Conservation (phyloP, 2,113 vertebrate genomes). For the Aegotheles bennettii region DNA sequence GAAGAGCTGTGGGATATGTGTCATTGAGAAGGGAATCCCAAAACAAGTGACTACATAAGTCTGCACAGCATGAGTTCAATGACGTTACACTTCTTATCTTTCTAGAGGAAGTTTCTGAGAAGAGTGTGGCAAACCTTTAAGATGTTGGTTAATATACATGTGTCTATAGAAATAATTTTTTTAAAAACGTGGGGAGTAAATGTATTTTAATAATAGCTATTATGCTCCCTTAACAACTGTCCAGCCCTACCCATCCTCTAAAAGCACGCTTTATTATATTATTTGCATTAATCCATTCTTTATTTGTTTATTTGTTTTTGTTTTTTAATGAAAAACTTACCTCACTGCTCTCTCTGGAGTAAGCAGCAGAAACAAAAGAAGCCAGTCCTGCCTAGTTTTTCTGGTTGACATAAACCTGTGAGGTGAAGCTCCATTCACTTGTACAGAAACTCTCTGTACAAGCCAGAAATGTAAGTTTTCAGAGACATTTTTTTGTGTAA, state of each 20-base stretch:
- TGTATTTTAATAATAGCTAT: not conserved
- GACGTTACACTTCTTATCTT: not conserved
- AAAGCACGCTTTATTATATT: not conserved
- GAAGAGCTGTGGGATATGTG: not conserved
- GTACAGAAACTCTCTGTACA: not conserved
- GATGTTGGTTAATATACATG: not conserved
- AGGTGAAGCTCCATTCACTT: not conserved
- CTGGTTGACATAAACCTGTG: not conserved
- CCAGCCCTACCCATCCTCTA: not conserved
- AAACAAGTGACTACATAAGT: not conserved
- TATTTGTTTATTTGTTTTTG: not conserved
- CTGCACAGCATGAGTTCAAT: not conserved
- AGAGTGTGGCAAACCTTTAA: not conserved
- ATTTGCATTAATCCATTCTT: conserved; percentile 19
- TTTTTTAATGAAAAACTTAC: conserved; percentile 18
- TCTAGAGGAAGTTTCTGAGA: not conserved
- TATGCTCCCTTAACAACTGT: not conserved
- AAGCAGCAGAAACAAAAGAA: not conserved
- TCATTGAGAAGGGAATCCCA: not conserved
- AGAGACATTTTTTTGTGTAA: not conserved
- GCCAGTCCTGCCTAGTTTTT: not conserved
- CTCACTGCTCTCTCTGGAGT: not conserved
- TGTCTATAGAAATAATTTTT: not conserved
- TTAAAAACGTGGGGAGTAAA: not conserved
- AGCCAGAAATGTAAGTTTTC: not conserved